Conservation (phyloP, 2,888 invertebrate species). For the Metellina segmentata region DNA sequence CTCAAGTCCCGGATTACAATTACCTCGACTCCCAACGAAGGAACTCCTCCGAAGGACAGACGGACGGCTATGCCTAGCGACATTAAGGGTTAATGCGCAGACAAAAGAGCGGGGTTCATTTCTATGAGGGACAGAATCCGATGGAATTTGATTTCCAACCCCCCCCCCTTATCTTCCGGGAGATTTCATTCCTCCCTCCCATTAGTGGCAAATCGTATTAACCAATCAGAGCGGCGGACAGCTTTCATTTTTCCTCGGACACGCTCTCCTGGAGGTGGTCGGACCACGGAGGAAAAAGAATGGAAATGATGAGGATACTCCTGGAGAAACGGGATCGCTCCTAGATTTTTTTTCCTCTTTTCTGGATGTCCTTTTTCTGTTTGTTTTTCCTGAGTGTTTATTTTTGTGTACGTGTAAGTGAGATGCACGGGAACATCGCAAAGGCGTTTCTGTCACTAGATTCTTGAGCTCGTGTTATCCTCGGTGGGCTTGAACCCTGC, state of each 20-base stretch:
- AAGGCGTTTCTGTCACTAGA: not conserved
- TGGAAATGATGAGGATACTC: not conserved
- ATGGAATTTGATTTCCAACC: too few species aligned
- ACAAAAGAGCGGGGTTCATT: too few species aligned
- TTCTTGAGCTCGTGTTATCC: too few species aligned
- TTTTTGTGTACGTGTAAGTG: not conserved
- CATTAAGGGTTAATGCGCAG: too few species aligned
- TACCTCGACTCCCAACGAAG: too few species aligned
- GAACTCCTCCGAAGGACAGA: too few species aligned
- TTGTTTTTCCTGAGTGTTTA: not conserved
- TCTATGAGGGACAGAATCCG: too few species aligned
- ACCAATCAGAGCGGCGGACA: slow-evolving; percentile 39
- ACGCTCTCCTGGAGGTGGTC: slow-evolving; percentile 18
- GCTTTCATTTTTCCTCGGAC: slow-evolving; percentile 37
- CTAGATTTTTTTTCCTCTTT: not conserved
- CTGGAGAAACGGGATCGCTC: not conserved
- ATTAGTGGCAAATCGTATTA: slow-evolving; percentile 45
- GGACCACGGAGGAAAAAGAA: too few species aligned
- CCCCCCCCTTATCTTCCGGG: not conserved
- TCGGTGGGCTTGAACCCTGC: too few species aligned
- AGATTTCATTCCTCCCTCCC: slow-evolving; percentile 33
- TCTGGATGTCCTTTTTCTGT: not conserved
- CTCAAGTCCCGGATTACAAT: too few species aligned
- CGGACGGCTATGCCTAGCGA: too few species aligned
- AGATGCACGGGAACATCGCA: not conserved